Base-by-base conservation (phyloP, 2,888 invertebrate species). In the Drosophila peninsularis region DNA sequence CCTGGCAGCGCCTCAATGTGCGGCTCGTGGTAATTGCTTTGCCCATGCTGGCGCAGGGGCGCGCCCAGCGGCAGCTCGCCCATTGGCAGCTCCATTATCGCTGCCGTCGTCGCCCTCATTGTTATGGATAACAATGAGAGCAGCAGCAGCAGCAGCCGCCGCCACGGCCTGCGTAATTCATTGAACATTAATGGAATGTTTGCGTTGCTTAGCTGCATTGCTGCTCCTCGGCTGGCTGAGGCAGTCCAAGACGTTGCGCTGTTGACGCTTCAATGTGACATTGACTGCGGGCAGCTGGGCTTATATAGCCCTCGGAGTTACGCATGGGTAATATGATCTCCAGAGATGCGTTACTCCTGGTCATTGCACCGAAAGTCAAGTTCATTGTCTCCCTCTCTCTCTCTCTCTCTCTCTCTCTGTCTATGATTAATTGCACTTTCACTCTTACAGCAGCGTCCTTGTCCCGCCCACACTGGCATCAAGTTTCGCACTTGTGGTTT, bases 161-260 rank as follows among this genome's bases (percentile, higher is more conserved):
- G 19, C 61, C 61, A 17, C 13, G 67, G 54, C 60, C 67, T 60
- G 50, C 58, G 56, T 71, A 80, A 78, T 68, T 74, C 82, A 83
- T 88, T 78, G 87, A 90, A 79, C 82, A 75, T 83, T 83, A 88
- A 80, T 77, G 79, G 70, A 63, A 74, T 71, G 61, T 68, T 71
- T 55, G 75, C 54, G 54, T 57, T 54, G 76, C 39, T 63, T 39
- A 67, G 63, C 65, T 55, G 42, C 45, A 56, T 47, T 39, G 39
- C 45, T 55, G 41, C 11, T 17, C 11, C 17, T 9, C 47, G 11
- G 19, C 49, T 19, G n/a, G n/a, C n/a, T n/a, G n/a, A n/a, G n/a
- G n/a, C 24, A 39, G n/a, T 30, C 34, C 1, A 37, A 36, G 44
- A 57, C 71, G 24, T 13, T 52, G 45, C 32, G n/a, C 45, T 45